These are phyloP conservation scores for Hedychridium roseum DNA, from an alignment of 2,888 invertebrate genomes.

Conservation along the genomic window DNA sequence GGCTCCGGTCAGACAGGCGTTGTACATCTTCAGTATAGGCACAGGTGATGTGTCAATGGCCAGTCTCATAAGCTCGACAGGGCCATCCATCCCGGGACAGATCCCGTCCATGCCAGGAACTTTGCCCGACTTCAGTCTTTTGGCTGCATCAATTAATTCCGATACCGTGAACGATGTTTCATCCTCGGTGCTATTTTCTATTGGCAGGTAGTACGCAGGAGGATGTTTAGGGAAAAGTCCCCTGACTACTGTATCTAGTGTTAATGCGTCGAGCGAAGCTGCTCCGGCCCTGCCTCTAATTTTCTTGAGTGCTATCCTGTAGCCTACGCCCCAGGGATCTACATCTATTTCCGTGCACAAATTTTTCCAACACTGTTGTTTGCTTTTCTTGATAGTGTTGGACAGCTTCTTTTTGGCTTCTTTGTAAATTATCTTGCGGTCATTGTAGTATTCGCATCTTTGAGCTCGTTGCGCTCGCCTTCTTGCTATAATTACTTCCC, in stretches of 20 bases:
- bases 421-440: slow-evolving; percentile 10
- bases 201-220: background rate
- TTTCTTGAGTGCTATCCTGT: slow-evolving; percentile 26
- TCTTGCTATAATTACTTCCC: slow-evolving; percentile 2
- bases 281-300: slow-evolving; percentile 10
- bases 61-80: slow-evolving; percentile 17
- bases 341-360: slow-evolving; percentile 27
- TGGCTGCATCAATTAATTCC: slow-evolving; percentile 21
- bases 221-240: slow-evolving; percentile 22
- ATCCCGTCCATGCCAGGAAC: slow-evolving; percentile 32
- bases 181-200: background rate
- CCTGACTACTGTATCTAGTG: slow-evolving; percentile 25
- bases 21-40: too few relatives aligned
- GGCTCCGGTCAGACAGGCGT: too few relatives aligned
- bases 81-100: too few relatives aligned
- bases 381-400: slow-evolving; percentile 14
- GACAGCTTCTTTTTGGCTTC: background rate
- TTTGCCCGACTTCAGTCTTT: slow-evolving; percentile 21
- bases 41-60: too few relatives aligned
- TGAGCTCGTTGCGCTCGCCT: slow-evolving; percentile 4
- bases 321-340: slow-evolving; percentile 37
- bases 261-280: slow-evolving; percentile 19
- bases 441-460: background rate
- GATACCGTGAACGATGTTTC: slow-evolving; percentile 16
- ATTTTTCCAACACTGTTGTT: slow-evolving; percentile 25